Percentiles rank a stretch among this genome's conserved stretches.
phyloP scores from a whole-genome alignment of 30 jellyfish, hydroid and myxozoan genomes.

The Rhopilema esculentum region DNA sequence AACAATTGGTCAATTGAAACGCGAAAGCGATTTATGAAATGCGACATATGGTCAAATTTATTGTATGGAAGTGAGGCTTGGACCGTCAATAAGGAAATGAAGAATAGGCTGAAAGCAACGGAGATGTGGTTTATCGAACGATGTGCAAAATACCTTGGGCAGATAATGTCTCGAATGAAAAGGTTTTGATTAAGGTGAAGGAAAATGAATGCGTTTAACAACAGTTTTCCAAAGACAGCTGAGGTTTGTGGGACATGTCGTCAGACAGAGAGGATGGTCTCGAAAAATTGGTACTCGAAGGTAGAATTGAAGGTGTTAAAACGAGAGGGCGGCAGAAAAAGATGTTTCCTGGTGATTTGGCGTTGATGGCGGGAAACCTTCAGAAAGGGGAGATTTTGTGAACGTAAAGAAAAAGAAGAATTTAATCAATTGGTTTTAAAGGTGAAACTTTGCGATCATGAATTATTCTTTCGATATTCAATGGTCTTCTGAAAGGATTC shows the following conservation, averaged over 20 bases:
- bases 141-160: slow-evolving; percentile 17
- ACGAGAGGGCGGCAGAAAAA: background rate
- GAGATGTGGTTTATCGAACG: slow-evolving; percentile 14
- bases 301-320: background rate
- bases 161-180: background rate
- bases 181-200: background rate
- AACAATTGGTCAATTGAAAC: background rate
- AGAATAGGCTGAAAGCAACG: slow-evolving; percentile 1
- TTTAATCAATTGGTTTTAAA: too few relatives aligned
- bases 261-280: background rate
- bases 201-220: background rate
- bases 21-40: slow-evolving; percentile 7
- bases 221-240: background rate
- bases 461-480: too few relatives aligned
- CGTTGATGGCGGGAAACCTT: background rate
- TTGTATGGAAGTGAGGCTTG: slow-evolving; percentile 28
- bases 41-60: slow-evolving; percentile 2
- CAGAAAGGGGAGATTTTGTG: slow-evolving; percentile 31
- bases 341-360: background rate
- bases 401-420: too few relatives aligned
- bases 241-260: background rate
- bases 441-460: too few relatives aligned
- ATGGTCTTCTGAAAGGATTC: too few relatives aligned
- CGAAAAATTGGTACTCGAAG: background rate
- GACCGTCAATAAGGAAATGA: background rate